Percentiles rank a stretch among this genome's conserved stretches.
These are phyloP conservation scores for Platygyra sinensis DNA, from an alignment of 64 coral and sea anemone genomes.

Conservation along the genomic window DNA sequence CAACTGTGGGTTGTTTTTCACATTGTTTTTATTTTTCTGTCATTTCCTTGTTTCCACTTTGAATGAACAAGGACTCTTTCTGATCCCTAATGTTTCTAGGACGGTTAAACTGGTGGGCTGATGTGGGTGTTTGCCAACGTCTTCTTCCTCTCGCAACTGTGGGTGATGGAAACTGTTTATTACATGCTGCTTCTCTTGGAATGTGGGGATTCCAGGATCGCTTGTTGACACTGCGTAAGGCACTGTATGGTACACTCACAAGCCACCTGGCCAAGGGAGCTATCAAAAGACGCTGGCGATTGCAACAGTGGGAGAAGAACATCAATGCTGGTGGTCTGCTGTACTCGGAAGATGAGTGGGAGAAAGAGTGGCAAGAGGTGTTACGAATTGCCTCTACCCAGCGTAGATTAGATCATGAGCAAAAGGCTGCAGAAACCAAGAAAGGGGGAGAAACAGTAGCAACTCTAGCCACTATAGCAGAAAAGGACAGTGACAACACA, in stretches of 20 bases:
- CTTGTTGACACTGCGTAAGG: conserved; percentile 81
- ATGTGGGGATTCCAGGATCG: conserved; percentile 99
- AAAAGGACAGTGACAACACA: conserved; percentile 29
- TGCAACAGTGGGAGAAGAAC: conserved; percentile 84
- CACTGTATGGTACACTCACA: conserved; percentile 73
- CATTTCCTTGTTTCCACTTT: no score
- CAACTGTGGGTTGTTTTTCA: no score
- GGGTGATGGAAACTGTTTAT: conserved; percentile 96
- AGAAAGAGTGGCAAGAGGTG: conserved; percentile 87
- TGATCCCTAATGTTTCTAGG: conserved; percentile 41
- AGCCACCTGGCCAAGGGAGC: conserved; percentile 65
- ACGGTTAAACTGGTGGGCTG: conserved; percentile 93
- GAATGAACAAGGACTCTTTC: no score
- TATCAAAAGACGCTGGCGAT: conserved; percentile 90
- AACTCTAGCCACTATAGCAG: conserved; percentile 43
- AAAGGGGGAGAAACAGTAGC: conserved; percentile 29
- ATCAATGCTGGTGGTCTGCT: conserved; percentile 82
- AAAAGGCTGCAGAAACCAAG: neutral
- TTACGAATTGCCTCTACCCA: conserved; percentile 82
- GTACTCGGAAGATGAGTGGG: conserved; percentile 84
- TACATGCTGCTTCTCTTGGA: conserved; percentile 97
- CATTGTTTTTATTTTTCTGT: no score
- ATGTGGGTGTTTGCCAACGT: conserved; percentile 65
- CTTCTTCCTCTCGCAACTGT: conserved; percentile 88
- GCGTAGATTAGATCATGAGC: conserved; percentile 37